These are phyloP conservation scores for Saccopteryx bilineata DNA, from an alignment of 2,113 vertebrate species.

Conservation along the genomic window DNA sequence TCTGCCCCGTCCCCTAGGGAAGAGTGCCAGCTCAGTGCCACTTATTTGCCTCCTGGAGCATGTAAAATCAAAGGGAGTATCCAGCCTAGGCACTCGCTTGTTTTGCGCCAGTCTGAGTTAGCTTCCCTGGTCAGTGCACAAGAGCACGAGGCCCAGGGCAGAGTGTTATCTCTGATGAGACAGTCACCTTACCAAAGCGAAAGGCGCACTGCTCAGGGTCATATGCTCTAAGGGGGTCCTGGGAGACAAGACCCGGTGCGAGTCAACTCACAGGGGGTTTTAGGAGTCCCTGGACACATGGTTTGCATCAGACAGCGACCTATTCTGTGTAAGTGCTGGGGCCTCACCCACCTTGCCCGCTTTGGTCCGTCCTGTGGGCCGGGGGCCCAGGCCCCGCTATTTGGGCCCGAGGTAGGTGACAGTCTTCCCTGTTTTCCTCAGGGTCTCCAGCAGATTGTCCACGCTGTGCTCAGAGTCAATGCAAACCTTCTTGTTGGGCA, in stretches of 20 bases:
- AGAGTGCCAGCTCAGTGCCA: not conserved
- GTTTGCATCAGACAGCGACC: not conserved
- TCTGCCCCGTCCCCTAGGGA: not conserved
- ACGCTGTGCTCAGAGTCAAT: conserved; percentile 92
- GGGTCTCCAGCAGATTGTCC: conserved; percentile 91
- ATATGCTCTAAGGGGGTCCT: not conserved
- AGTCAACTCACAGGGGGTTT: not conserved
- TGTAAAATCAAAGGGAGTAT: not conserved
- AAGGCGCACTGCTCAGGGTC: not conserved
- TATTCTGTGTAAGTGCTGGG: not conserved
- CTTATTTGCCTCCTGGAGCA: not conserved
- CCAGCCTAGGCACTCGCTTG: not conserved
- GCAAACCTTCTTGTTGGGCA: conserved; percentile 95
- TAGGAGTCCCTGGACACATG: not conserved
- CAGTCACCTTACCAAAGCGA: not conserved
- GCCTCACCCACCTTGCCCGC: conserved; percentile 60
- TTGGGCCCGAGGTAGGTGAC: conserved; percentile 92
- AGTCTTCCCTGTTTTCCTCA: conserved; percentile 96
- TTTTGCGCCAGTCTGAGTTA: not conserved
- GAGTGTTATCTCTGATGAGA: not conserved
- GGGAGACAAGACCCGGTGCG: not conserved
- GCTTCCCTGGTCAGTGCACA: not conserved
- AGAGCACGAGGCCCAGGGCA: not conserved
- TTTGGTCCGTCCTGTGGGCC: not conserved
- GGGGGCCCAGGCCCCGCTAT: conserved; percentile 69